Conservation (phyloP, 2,888 invertebrate species). For the Magallana nippona region DNA sequence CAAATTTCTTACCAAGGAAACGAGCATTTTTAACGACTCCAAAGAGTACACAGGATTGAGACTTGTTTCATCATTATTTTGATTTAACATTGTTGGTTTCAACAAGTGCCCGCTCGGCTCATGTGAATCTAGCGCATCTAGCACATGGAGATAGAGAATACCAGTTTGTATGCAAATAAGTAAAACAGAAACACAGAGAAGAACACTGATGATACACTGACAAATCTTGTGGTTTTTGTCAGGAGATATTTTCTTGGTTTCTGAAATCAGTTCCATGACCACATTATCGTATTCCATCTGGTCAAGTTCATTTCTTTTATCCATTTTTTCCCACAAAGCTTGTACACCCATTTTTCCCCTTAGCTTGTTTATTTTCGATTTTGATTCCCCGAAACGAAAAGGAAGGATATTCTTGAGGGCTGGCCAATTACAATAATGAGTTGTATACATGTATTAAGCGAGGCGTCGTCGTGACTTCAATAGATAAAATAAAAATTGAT, state of each 20-base stretch:
- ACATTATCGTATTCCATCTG: too few species aligned
- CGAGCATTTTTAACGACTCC: slow-evolving; percentile 1
- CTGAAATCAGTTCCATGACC: neutral
- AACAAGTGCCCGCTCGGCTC: neutral
- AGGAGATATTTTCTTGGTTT: neutral
- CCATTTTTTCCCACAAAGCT: too few species aligned
- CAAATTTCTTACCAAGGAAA: neutral
- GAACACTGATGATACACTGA: neutral
- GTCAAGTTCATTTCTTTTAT: too few species aligned
- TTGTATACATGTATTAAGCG: too few species aligned
- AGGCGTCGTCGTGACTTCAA: too few species aligned
- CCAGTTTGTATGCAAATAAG: neutral
- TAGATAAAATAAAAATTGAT: too few species aligned
- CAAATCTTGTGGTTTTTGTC: neutral
- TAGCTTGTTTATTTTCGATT: too few species aligned
- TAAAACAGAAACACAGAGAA: neutral
- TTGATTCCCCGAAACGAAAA: too few species aligned
- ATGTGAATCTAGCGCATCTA: neutral
- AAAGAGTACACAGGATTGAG: neutral
- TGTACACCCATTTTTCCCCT: too few species aligned
- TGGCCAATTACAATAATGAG: too few species aligned
- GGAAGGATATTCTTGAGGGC: too few species aligned
- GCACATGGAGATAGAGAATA: neutral
- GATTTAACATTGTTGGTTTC: neutral
- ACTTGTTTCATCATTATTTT: neutral